Evolutionary conservation across 2,113 vertebrate species (phyloP).

Genomic region (Aythya baeri): DNA sequence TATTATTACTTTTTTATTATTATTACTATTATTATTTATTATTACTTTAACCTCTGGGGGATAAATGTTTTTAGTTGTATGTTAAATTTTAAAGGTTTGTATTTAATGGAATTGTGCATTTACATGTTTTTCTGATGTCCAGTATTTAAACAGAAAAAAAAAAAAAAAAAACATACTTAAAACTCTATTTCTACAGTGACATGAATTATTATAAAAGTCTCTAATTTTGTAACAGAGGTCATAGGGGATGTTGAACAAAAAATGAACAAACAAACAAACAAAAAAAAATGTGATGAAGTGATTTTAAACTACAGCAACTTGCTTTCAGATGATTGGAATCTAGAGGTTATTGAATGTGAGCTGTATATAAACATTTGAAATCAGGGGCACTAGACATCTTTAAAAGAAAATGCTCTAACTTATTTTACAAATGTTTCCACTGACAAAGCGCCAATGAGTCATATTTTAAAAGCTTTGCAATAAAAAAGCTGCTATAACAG

Average conservation of each 20-base stretch:
- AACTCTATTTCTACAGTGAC: not conserved
- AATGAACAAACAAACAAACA: not conserved
- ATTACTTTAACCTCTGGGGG: not conserved
- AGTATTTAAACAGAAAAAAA: not conserved
- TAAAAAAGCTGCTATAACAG: conserved; percentile 52
- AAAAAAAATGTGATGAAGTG: not conserved
- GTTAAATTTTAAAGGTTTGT: not conserved
- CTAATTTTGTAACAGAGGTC: not conserved
- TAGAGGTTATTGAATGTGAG: conserved; percentile 2
- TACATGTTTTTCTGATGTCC: not conserved
- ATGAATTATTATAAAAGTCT: not conserved
- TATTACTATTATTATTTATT: not conserved
- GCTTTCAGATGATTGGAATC: not conserved
- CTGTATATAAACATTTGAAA: conserved; percentile 14
- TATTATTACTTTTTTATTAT: not conserved
- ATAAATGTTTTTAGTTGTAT: not conserved
- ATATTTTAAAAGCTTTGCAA: conserved; percentile 40
- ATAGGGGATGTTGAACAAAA: not conserved
- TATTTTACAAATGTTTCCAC: conserved; percentile 23
- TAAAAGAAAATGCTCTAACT: conserved; percentile 6
- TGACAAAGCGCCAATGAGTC: conserved; percentile 20
- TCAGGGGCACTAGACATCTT: not conserved
- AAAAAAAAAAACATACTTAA: not conserved
- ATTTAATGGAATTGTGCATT: not conserved
- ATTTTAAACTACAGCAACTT: not conserved